Percentiles rank a stretch among this genome's conserved stretches.
Conservation (phyloP, 1,140 invertebrate species). For the Carcinoscorpius rotundicauda region DNA sequence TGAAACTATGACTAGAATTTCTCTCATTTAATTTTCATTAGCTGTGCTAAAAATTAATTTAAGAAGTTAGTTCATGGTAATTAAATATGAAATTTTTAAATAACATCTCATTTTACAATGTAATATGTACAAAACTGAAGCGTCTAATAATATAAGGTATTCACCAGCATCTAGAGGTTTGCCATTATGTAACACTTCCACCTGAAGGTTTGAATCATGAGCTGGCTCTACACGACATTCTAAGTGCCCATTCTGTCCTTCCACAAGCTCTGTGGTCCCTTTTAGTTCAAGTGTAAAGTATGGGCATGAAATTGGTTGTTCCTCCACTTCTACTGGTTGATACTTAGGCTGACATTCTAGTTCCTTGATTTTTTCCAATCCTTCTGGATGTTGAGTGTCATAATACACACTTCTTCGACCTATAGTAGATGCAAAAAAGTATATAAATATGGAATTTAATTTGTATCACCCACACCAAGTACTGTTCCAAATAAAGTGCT, state of each 20-base stretch:
- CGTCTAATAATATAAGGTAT: constrained; percentile 4
- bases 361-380: constrained; percentile 78
- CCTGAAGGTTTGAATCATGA: constrained; percentile 73
- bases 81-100: too few relatives aligned
- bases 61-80: too few relatives aligned
- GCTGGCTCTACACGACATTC: constrained; percentile 61
- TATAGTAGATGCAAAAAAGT: constrained; percentile 15
- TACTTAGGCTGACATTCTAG: constrained; percentile 56
- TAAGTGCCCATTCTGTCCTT: constrained; percentile 72
- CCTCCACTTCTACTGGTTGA: constrained; percentile 33
- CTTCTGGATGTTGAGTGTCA: constrained; percentile 90
- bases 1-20: too few relatives aligned
- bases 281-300: constrained; percentile 71
- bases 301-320: constrained; percentile 69
- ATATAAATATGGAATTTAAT: too few relatives aligned
- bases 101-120: too few relatives aligned
- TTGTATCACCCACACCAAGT: too few relatives aligned
- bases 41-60: too few relatives aligned
- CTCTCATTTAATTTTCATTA: too few relatives aligned
- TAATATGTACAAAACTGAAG: constrained; percentile 50
- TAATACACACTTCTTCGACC: constrained; percentile 59
- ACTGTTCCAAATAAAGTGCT: too few relatives aligned
- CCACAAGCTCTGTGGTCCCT: constrained; percentile 63
- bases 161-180: constrained; percentile 42
- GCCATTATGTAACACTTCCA: constrained; percentile 61